Evolutionary conservation across 1,140 invertebrate genomes (phyloP).

Genomic region (Bathynomus jamesi): DNA sequence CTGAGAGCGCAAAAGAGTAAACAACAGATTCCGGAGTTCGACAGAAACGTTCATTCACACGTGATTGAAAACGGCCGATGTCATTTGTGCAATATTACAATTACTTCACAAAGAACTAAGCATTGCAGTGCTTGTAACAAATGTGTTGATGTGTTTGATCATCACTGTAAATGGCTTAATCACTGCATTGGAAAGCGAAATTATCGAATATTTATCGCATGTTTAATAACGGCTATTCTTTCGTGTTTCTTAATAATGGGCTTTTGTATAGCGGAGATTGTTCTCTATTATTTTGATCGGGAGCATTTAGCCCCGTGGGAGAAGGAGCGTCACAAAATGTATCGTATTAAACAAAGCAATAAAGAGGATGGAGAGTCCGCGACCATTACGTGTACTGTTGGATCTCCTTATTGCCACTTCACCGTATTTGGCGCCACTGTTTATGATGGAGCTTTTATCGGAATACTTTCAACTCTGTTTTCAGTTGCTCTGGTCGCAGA

Average conservation of each 20-base stretch:
- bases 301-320: slow-evolving; percentile 45
- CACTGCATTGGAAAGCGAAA: slow-evolving; percentile 88
- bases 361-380: slow-evolving; percentile 19
- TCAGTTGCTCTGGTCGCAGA: slow-evolving; percentile 64
- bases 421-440: slow-evolving; percentile 38
- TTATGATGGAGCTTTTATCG: slow-evolving; percentile 41
- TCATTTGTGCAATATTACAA: slow-evolving; percentile 81
- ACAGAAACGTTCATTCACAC: slow-evolving; percentile 74
- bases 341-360: slow-evolving; percentile 32
- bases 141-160: slow-evolving; percentile 84
- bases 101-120: slow-evolving; percentile 65
- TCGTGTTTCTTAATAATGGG: slow-evolving; percentile 60
- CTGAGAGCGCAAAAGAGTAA: slow-evolving; percentile 47
- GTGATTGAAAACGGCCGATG: slow-evolving; percentile 92
- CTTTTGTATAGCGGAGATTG: slow-evolving; percentile 59
- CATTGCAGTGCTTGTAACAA: slow-evolving; percentile 96
- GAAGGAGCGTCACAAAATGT: slow-evolving; percentile 26
- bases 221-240: slow-evolving; percentile 71
- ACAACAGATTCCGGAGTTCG: slow-evolving; percentile 61
- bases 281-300: slow-evolving; percentile 52
- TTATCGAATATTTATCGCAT: slow-evolving; percentile 77
- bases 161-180: slow-evolving; percentile 96
- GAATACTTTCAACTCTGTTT: slow-evolving; percentile 41
- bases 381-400: slow-evolving; percentile 30
- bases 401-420: slow-evolving; percentile 34